phyloP scores from a whole-genome alignment of 1,140 invertebrate genomes.

The Heterodera schachtii region DNA sequence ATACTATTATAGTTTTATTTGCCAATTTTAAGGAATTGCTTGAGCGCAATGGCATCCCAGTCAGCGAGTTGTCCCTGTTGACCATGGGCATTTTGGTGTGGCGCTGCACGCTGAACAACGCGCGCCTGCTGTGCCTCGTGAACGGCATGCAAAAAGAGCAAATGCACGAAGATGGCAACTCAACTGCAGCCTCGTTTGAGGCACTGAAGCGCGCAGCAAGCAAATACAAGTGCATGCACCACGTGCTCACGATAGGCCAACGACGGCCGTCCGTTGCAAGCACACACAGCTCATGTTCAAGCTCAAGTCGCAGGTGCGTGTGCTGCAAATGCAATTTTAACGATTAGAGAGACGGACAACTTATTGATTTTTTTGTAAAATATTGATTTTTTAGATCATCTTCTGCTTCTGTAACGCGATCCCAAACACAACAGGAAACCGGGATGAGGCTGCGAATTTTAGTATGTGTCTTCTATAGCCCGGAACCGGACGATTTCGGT shows the following conservation, averaged over 20 bases:
- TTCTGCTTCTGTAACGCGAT: slow-evolving; percentile 11
- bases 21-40: slow-evolving; percentile 31
- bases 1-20: not conserved
- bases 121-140: slow-evolving; percentile 55
- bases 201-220: slow-evolving; percentile 45
- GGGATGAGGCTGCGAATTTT: slow-evolving; percentile 29
- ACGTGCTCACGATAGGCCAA: slow-evolving; percentile 48
- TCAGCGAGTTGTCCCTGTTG: slow-evolving; percentile 52
- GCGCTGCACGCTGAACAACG: slow-evolving; percentile 46
- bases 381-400: slow-evolving; percentile 22
- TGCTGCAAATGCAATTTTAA: not conserved
- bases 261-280: slow-evolving; percentile 30
- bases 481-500: no score
- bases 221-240: slow-evolving; percentile 58
- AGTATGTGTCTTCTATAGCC: not conserved
- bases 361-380: slow-evolving; percentile 5
- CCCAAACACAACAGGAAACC: slow-evolving; percentile 13
- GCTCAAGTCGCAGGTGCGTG: slow-evolving; percentile 33
- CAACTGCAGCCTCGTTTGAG: slow-evolving; percentile 20
- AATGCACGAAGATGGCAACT: slow-evolving; percentile 35
- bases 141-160: slow-evolving; percentile 19
- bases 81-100: slow-evolving; percentile 56
- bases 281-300: slow-evolving; percentile 34
- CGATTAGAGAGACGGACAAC: not conserved
- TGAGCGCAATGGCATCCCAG: slow-evolving; percentile 45